Base-by-base conservation (phyloP, 2,113 vertebrate species). In the Osmerus mordax region DNA sequence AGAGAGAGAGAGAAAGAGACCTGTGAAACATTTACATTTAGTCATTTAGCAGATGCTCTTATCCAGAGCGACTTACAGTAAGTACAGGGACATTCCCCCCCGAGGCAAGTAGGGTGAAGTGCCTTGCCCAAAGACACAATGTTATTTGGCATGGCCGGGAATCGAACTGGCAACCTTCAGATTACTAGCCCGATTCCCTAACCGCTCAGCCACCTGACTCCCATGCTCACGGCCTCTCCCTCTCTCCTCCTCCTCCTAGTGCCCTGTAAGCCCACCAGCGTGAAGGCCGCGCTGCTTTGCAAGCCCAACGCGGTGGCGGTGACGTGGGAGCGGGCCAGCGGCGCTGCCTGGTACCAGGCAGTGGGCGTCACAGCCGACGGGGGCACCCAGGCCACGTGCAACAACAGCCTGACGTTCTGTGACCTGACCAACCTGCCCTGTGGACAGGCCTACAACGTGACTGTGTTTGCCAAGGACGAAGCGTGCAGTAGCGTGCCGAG, bases 381-480 rank as follows among this genome's bases (percentile, higher is more conserved):
- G 11, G 66, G 58, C 55, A 78, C 89, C 23, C 60, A 0, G 5
- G 23, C 36, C 1, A 15, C 67, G 69, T 93, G 91, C 29, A 88
- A 85, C 74, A 87, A 77, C 78, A 89, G 65, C 2, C 1, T 72
- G 72, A 86, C 83, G 23, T 47, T 78, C 80, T 93, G 92, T 54
- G 78, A 86, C 18, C 81, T 91, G 67, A 71, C 15, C 1, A 23
- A 74, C 4, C 79, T 92, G 70, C 68, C 47, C 54, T 93, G 92
- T 69, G 91, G 91, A 19, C 81, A 80, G 36, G 88, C 71, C 41
- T 93, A 93, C 80, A 86, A 73, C 3, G 81, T 93, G 23, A 86
- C 76, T 8, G 86, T 91, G 65, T 71, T 74, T 0, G 55, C 80
- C n/a, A 15, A 29, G 18, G 85, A 92, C 53, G 65, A 85, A 9